Conservation (phyloP, 2,113 vertebrate genomes). For the Tragelaphus strepsiceros region DNA sequence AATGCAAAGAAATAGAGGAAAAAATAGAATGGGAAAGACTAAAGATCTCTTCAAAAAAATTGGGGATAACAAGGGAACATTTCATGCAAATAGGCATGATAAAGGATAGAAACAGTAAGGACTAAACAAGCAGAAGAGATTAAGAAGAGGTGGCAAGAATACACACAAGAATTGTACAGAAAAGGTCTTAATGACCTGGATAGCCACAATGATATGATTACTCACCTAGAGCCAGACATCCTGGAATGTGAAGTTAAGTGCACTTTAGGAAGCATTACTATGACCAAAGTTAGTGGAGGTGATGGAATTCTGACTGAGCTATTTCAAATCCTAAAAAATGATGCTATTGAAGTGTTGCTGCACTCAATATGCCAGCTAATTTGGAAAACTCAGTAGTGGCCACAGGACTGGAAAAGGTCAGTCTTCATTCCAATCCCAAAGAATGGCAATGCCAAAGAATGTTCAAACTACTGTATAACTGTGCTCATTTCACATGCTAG, state of each 20-base stretch:
- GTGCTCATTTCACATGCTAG: not conserved
- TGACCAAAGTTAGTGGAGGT: not conserved
- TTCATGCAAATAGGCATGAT: not conserved
- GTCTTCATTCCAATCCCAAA: not conserved
- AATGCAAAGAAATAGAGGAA: not conserved
- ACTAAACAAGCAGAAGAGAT: not conserved
- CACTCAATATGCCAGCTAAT: not conserved
- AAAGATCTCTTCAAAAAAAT: not conserved
- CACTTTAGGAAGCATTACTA: not conserved
- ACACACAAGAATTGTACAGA: not conserved
- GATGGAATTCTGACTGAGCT: not conserved
- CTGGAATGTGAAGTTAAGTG: not conserved
- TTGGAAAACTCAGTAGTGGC: not conserved
- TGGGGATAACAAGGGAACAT: not conserved
- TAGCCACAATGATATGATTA: not conserved
- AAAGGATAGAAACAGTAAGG: not conserved
- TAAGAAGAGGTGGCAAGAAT: not conserved
- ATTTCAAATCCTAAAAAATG: not conserved
- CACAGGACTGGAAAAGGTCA: not conserved
- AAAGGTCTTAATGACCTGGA: not conserved
- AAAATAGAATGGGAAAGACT: not conserved
- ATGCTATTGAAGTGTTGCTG: not conserved
- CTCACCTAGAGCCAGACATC: not conserved
- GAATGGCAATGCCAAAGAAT: not conserved
- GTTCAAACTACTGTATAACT: not conserved